These are phyloP conservation scores for Macrocentrus cingulum DNA, from an alignment of 1,140 invertebrate species.

Conservation along the genomic window DNA sequence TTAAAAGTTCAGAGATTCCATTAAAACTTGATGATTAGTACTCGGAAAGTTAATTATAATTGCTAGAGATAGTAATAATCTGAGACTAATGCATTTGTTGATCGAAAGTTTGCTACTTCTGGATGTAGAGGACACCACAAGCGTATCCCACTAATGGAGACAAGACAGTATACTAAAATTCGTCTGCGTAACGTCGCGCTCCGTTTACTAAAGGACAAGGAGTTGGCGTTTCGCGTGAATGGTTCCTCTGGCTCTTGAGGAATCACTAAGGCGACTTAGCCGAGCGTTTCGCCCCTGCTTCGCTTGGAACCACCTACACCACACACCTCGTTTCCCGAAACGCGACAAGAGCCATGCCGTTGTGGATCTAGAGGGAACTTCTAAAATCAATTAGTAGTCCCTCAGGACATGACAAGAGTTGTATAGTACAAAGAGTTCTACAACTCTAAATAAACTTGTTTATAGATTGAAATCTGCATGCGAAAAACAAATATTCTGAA, in stretches of 20 bases:
- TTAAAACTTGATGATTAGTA: no score
- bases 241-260: conserved; percentile 13
- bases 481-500: no score
- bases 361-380: conserved; percentile 34
- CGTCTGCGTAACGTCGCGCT: conserved; percentile 6
- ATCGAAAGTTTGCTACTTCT: not conserved
- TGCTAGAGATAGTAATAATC: no score
- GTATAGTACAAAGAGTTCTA: conserved; percentile 1
- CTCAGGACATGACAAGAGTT: conserved; percentile 28
- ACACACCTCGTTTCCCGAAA: conserved; percentile 7
- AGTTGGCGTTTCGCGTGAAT: conserved; percentile 9
- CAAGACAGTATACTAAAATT: conserved; percentile 28
- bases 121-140: conserved; percentile 3
- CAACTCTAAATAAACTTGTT: no score
- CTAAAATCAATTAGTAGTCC: conserved; percentile 49
- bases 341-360: conserved; percentile 4
- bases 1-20: no score
- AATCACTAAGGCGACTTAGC: conserved; percentile 26
- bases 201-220: conserved; percentile 21
- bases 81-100: conserved; percentile 24
- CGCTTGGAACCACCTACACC: not conserved
- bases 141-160: conserved; percentile 35
- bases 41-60: no score
- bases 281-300: not conserved
- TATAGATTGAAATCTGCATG: no score